A percentile compares a stretch with the other conserved stretches of the same genome.
Evolutionary conservation across 64 coral and sea anemone species (phyloP).

Genomic region (Stichodactyla mertensii): DNA sequence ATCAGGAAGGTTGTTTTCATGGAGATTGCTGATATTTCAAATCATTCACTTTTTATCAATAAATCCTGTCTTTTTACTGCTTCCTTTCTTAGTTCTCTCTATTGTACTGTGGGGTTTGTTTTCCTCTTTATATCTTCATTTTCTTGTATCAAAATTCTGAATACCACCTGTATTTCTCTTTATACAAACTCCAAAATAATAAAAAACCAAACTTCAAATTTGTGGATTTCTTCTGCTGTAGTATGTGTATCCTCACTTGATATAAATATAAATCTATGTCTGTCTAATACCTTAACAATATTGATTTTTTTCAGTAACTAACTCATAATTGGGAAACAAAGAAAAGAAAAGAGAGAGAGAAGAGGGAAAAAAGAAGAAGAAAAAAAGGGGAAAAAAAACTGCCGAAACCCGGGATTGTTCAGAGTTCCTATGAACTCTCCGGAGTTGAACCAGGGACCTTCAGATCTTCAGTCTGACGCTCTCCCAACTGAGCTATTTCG

Average conservation of each 20-base stretch:
- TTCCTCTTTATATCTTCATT: constrained; percentile 3
- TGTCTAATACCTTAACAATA: no score
- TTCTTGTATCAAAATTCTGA: not conserved
- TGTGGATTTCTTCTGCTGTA: not conserved
- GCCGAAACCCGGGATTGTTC: constrained; percentile 95
- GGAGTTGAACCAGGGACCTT: constrained; percentile 99
- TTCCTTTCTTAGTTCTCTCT: constrained; percentile 1
- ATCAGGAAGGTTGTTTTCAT: not conserved
- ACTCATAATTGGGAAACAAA: not conserved
- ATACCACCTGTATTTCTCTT: constrained; percentile 8
- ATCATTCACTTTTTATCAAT: constrained; percentile 6
- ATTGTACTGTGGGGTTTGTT: not conserved
- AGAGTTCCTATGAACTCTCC: constrained; percentile 79
- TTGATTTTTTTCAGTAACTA: no score
- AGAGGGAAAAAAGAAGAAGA: no score
- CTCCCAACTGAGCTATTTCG: constrained; percentile 99
- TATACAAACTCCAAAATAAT: constrained; percentile 1
- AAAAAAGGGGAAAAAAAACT: not conserved
- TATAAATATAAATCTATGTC: no score
- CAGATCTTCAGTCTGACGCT: constrained; percentile 99
- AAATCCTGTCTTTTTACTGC: constrained; percentile 3
- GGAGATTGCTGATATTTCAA: not conserved
- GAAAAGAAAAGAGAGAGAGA: no score
- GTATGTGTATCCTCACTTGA: not conserved
- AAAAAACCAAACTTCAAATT: not conserved